Evolutionary conservation across 2,888 invertebrate genomes (phyloP).

Genomic region (Zaprionus lineosus): DNA sequence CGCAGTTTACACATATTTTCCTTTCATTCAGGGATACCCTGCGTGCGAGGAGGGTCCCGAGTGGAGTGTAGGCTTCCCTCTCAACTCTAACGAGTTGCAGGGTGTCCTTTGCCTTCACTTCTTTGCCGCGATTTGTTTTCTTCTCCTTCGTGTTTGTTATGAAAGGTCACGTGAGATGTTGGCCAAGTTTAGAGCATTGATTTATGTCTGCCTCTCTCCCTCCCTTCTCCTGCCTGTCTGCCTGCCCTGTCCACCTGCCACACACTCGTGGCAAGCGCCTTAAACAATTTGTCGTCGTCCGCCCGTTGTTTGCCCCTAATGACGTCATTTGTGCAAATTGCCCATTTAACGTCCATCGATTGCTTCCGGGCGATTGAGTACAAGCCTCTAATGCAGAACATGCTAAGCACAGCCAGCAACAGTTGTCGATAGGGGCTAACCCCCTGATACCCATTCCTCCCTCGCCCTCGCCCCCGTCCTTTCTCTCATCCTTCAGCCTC

Average conservation of each 20-base stretch:
- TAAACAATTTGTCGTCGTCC: constrained; percentile 6
- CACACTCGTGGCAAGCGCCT: constrained; percentile 29
- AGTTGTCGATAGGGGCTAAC: constrained; percentile 31
- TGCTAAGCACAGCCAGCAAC: constrained; percentile 58
- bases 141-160: constrained; percentile 2
- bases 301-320: constrained; percentile 42
- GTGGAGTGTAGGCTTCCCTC: too few relatives aligned
- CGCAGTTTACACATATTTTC: constrained; percentile 43
- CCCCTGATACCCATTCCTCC: constrained; percentile 1
- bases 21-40: not conserved
- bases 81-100: too few relatives aligned
- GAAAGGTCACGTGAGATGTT: constrained; percentile 66
- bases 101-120: too few relatives aligned
- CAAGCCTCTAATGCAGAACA: constrained; percentile 4
- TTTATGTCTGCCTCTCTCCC: constrained; percentile 55
- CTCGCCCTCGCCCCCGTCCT: not conserved
- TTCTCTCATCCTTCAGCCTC: too few relatives aligned
- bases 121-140: too few relatives aligned
- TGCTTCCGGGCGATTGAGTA: constrained; percentile 74
- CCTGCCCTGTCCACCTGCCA: constrained; percentile 2
- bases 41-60: too few relatives aligned
- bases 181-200: constrained; percentile 63
- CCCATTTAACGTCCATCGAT: constrained; percentile 73
- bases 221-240: constrained; percentile 6
- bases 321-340: constrained; percentile 75